These are phyloP conservation scores for Atherinomorus stipes DNA, from an alignment of 2,113 vertebrate genomes.

Conservation along the genomic window DNA sequence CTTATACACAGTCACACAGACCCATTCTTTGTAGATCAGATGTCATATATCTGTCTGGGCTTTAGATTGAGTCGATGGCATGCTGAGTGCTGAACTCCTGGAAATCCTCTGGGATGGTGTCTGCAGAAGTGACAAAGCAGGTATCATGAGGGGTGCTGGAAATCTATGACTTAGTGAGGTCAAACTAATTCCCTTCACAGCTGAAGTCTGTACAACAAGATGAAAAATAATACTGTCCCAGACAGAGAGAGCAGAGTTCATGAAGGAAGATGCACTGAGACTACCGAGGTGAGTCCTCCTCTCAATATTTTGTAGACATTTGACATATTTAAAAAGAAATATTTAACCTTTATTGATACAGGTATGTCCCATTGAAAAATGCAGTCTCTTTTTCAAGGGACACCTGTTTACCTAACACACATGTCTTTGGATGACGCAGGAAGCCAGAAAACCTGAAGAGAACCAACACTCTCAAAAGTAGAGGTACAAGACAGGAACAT, in stretches of 20 bases:
- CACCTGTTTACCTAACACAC: too few relatives aligned
- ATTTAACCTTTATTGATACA: too few relatives aligned
- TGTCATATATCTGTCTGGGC: slow-evolving; percentile 23
- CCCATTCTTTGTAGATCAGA: slow-evolving; percentile 30
- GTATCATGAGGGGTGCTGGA: slow-evolving; percentile 9
- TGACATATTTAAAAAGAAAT: too few relatives aligned
- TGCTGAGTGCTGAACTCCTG: slow-evolving; percentile 83
- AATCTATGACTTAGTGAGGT: slow-evolving; percentile 7
- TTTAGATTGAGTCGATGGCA: slow-evolving; percentile 70
- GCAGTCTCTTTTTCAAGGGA: too few relatives aligned
- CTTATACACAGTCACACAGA: slow-evolving; percentile 19
- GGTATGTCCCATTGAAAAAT: too few relatives aligned
- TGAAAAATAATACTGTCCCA: slow-evolving; percentile 9
- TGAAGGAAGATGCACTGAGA: background rate
- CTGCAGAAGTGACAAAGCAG: slow-evolving; percentile 58
- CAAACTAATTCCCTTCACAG: slow-evolving; percentile 21
- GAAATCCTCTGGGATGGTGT: slow-evolving; percentile 85
- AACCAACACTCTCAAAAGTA: too few relatives aligned
- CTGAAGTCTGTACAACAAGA: slow-evolving; percentile 12
- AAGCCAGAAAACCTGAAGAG: too few relatives aligned
- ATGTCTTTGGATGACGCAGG: too few relatives aligned
- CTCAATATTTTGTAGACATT: background rate
- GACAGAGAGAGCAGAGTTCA: background rate
- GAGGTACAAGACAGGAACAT: too few relatives aligned
- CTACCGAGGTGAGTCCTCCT: background rate